Conservation (phyloP, 1,140 invertebrate genomes). For the Galleria mellonella region DNA sequence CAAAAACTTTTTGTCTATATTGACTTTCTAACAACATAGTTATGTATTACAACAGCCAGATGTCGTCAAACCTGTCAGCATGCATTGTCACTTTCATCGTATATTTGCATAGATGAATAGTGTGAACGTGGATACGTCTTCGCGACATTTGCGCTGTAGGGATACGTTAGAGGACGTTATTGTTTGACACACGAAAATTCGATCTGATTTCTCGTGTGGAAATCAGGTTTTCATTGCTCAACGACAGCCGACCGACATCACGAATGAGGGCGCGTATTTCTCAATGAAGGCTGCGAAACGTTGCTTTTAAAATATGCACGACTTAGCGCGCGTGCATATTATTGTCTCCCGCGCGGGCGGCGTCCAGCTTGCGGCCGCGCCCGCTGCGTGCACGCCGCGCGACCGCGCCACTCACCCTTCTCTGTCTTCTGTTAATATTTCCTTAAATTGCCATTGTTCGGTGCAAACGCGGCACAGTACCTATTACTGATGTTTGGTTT, state of each 20-base stretch:
- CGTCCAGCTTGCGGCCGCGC: not conserved
- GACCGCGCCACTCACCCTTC: not conserved
- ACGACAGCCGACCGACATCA: conserved; percentile 56
- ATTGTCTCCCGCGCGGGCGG: conserved; percentile 29
- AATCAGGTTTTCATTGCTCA: conserved; percentile 63
- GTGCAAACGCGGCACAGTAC: too few species aligned
- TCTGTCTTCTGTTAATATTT: too few species aligned
- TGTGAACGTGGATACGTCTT: conserved; percentile 8
- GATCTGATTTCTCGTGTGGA: conserved; percentile 63
- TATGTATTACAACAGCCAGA: conserved; percentile 12
- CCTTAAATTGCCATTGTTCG: too few species aligned
- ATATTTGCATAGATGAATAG: conserved; percentile 36
- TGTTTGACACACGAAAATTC: conserved; percentile 35
- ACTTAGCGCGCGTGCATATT: conserved; percentile 30
- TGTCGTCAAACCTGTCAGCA: conserved; percentile 28
- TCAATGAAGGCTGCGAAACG: conserved; percentile 66
- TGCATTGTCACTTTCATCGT: conserved; percentile 45
- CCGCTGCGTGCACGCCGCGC: not conserved
- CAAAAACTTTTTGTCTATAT: too few species aligned
- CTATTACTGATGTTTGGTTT: too few species aligned
- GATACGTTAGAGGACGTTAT: conserved; percentile 4
- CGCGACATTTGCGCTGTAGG: not conserved
- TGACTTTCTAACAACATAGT: conserved; percentile 47
- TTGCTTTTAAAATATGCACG: conserved; percentile 66
- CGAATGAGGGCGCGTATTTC: conserved; percentile 66